phyloP scores from a whole-genome alignment of 2,113 vertebrate species.

The Chaetorhynchus papuensis region DNA sequence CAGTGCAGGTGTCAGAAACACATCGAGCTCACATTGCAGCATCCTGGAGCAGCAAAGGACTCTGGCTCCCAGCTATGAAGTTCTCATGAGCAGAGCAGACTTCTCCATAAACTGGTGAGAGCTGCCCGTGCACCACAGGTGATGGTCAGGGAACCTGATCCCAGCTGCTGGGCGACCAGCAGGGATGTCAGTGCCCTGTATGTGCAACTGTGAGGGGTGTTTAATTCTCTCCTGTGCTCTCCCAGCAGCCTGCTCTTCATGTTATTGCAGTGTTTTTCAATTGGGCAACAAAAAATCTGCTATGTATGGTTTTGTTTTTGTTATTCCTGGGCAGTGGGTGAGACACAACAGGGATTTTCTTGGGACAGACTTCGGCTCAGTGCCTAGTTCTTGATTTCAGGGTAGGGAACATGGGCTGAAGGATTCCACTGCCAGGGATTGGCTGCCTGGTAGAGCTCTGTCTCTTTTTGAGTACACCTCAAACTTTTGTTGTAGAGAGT shows the following conservation, averaged over 20 bases:
- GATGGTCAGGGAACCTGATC: background rate
- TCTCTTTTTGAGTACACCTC: background rate
- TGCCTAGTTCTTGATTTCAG: background rate
- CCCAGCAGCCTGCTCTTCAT: background rate
- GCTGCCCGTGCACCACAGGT: rapidly evolving
- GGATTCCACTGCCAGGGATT: background rate
- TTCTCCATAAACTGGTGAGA: background rate
- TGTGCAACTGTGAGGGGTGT: background rate
- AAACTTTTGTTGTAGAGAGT: background rate
- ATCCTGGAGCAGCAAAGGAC: background rate
- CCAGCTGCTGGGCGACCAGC: background rate
- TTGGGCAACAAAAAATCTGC: background rate
- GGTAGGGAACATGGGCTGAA: background rate
- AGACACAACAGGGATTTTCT: background rate
- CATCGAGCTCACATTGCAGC: background rate
- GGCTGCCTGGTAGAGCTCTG: background rate
- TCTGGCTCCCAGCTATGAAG: background rate
- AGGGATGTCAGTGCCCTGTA: background rate
- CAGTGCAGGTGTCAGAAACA: slow-evolving; percentile 3
- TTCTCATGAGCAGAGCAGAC: background rate
- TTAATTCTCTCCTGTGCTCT: background rate
- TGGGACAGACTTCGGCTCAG: background rate
- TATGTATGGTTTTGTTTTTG: background rate
- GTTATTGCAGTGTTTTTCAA: background rate
- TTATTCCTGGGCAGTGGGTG: background rate